A percentile compares a stretch with the other conserved stretches of the same genome.
Evolutionary conservation across 1,140 invertebrate genomes (phyloP).

Genomic region (Aphaenogaster floridana): DNA sequence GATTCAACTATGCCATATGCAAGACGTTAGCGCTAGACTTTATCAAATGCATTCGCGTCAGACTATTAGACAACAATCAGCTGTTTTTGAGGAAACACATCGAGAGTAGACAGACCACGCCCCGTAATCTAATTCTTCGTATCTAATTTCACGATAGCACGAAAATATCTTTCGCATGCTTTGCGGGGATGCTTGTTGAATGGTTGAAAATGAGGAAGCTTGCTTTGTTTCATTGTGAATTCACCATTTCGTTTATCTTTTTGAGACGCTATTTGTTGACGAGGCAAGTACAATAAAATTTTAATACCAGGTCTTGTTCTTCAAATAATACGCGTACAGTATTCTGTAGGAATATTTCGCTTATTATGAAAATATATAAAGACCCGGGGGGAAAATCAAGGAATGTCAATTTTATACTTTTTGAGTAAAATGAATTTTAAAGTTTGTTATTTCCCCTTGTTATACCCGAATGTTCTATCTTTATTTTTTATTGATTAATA

Average conservation of each 20-base stretch:
- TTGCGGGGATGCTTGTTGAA: neutral
- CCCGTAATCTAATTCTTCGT: slow-evolving; percentile 43
- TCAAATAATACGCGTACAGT: neutral
- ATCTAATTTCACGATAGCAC: slow-evolving; percentile 48
- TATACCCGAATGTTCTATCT: too few relatives aligned
- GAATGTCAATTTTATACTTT: too few relatives aligned
- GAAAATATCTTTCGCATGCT: slow-evolving; percentile 24
- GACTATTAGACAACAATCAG: slow-evolving; percentile 22
- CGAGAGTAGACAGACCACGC: slow-evolving; percentile 5
- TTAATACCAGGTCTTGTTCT: neutral
- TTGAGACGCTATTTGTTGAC: neutral
- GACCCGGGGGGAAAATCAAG: too few relatives aligned
- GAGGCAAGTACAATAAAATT: slow-evolving; percentile 24
- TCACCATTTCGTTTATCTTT: slow-evolving; percentile 11
- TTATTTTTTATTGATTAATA: too few relatives aligned
- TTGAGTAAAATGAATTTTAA: too few relatives aligned
- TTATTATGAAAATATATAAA: neutral
- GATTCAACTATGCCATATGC: neutral
- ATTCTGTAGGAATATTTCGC: neutral
- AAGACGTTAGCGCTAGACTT: slow-evolving; percentile 12
- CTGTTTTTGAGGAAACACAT: slow-evolving; percentile 56
- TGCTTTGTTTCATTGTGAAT: slow-evolving; percentile 39
- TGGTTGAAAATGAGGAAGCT: neutral
- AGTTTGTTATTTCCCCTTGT: too few relatives aligned
- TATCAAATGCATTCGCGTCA: slow-evolving; percentile 43